Evolutionary conservation across 2,888 invertebrate genomes (phyloP), one percentile per base, ranked within the genome.

Genomic region (Dyspetes luteomarginatus): DNA sequence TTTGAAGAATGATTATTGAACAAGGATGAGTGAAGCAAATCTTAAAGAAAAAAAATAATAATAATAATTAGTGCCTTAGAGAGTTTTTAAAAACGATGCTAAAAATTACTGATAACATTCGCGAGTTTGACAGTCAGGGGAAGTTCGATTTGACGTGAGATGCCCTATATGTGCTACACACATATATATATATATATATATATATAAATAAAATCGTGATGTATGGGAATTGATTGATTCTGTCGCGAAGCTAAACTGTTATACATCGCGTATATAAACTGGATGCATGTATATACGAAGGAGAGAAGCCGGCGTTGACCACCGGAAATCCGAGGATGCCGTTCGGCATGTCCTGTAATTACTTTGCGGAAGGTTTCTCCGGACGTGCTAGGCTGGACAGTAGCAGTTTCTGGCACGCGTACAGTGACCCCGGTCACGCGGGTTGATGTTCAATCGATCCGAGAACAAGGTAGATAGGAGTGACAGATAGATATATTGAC

Each of bases 241-340:
- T n/a, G n/a, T n/a, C n/a, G n/a, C n/a, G n/a, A n/a, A n/a, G n/a
- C 71, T 52, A 43, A 72, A 78, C 72, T 78, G 65, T 64, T 64
- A 45, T 65, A 71, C 56, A 41, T n/a, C n/a, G 55, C 17, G 41
- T 9, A 56, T 24, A 62, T 26, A 15, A 9, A 26, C 30, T 19
- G 30, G 12, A 55, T 56, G 55, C 24, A 43, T 69, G 45, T 52
- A 55, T 24, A 67, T 50, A 62, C 45, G 30, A 78, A 60, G 52
- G 26, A 67, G 60, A 41, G 78, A 73, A 73, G 62, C 78, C 67
- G 73, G 43, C 65, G 73, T 73, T 78, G 78, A 78, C 78, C 73
- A 73, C 67, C 78, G 78, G 78, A 78, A 73, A 78, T 78, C 73
- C 78, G 73, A 78, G 78, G 72, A 78, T 73, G 72, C 73, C 62